These are phyloP conservation scores for Tyrophagus putrescentiae DNA, from an alignment of 1,140 invertebrate species.

Conservation along the genomic window DNA sequence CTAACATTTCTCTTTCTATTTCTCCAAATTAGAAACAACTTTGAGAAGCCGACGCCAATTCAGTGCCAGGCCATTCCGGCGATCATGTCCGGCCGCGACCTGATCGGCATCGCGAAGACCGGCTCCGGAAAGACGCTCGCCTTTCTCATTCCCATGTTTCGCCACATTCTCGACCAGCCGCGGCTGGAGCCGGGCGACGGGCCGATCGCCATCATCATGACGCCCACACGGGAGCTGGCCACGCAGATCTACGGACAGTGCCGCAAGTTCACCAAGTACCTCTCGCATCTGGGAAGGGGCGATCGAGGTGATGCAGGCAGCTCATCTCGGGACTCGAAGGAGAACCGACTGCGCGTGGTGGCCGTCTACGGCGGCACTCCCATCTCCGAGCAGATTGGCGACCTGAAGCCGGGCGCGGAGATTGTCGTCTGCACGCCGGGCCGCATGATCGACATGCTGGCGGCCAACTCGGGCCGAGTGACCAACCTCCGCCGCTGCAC, in stretches of 20 bases:
- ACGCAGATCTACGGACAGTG: constrained; percentile 98
- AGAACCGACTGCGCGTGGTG: constrained; percentile 65
- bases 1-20: constrained; percentile 3
- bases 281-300: background rate
- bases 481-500: constrained; percentile 90
- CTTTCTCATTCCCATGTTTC: constrained; percentile 94
- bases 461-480: constrained; percentile 90
- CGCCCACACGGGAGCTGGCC: constrained; percentile 91
- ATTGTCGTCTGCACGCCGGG: constrained; percentile 98
- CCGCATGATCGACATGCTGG: constrained; percentile 98
- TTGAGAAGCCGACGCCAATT: constrained; percentile 96
- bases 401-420: constrained; percentile 90
- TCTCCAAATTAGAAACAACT: constrained; percentile 44
- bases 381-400: constrained; percentile 84
- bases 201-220: constrained; percentile 91
- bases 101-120: constrained; percentile 98
- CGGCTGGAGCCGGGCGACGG: constrained; percentile 86
- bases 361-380: constrained; percentile 98
- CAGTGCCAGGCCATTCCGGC: constrained; percentile 95
- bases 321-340: constrained; percentile 50
- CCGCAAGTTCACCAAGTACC: constrained; percentile 62
- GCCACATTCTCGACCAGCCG: constrained; percentile 90
- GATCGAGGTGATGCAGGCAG: background rate
- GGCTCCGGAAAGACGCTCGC: constrained; percentile 93
- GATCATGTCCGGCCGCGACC: constrained; percentile 89